These are phyloP conservation scores for Channallabes apus DNA, from an alignment of 2,797 vertebrate genomes.

Conservation along the genomic window DNA sequence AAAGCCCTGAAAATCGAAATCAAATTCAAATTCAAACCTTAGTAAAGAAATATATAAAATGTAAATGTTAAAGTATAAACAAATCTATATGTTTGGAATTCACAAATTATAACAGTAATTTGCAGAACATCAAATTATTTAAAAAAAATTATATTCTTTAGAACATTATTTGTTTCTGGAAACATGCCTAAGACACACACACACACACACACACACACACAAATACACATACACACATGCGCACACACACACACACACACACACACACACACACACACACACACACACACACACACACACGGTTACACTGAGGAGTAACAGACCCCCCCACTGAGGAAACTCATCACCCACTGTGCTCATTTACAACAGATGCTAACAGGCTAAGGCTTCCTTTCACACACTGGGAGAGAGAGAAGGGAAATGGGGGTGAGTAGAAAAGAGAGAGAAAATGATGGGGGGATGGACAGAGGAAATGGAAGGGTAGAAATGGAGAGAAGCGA, in stretches of 20 bases:
- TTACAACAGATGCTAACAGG: slow-evolving; percentile 30
- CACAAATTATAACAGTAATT: too few relatives aligned
- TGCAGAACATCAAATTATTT: too few relatives aligned
- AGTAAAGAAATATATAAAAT: too few relatives aligned
- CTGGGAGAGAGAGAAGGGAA: not conserved
- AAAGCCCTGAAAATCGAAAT: too few relatives aligned
- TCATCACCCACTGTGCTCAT: slow-evolving; percentile 27
- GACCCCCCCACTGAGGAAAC: slow-evolving; percentile 1
- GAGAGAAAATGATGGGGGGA: not conserved
- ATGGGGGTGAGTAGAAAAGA: not conserved
- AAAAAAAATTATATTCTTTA: too few relatives aligned
- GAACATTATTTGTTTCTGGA: not conserved
- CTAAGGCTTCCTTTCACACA: slow-evolving; percentile 28
- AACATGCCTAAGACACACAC: not conserved
- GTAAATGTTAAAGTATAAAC: too few relatives aligned
- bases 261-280: slow-evolving; percentile 23
- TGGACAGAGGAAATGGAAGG: not conserved
- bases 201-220: slow-evolving; percentile 21
- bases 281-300: slow-evolving; percentile 3
- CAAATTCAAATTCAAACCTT: too few relatives aligned
- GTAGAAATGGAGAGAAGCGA: not conserved
- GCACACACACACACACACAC: slow-evolving; percentile 21
- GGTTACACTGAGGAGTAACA: not conserved
- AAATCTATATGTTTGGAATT: too few relatives aligned
- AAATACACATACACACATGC: slow-evolving; percentile 22